Evolutionary conservation across 2,797 vertebrate genomes (phyloP).

Genomic region (Thalassophryne amazonica): DNA sequence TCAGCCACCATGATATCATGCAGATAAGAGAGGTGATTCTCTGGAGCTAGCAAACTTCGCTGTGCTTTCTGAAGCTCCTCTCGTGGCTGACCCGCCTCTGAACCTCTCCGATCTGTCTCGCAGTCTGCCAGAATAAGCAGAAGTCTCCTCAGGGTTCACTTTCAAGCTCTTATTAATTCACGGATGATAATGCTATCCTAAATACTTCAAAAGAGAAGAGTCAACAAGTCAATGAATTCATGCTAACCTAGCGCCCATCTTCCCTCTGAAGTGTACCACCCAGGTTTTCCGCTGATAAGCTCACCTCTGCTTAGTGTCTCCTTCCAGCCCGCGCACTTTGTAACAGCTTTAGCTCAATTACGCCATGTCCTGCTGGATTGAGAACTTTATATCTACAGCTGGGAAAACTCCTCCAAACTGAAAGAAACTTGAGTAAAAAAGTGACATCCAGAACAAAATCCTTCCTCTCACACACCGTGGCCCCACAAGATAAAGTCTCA

Average conservation of each 20-base stretch:
- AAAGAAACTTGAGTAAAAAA: conserved; percentile 55
- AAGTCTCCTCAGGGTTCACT: conserved; percentile 55
- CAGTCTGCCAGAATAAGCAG: conserved; percentile 68
- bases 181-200: conserved; percentile 53
- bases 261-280: conserved; percentile 39
- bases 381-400: conserved; percentile 64
- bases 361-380: conserved; percentile 46
- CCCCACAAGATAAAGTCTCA: conserved; percentile 43
- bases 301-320: conserved; percentile 49
- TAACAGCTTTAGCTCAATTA: conserved; percentile 53
- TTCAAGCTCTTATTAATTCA: conserved; percentile 58
- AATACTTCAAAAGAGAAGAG: conserved; percentile 56
- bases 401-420: conserved; percentile 54
- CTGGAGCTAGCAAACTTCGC: conserved; percentile 35
- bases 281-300: conserved; percentile 33
- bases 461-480: conserved; percentile 7
- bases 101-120: conserved; percentile 55
- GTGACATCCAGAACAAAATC: conserved; percentile 52
- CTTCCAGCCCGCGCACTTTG: conserved; percentile 62
- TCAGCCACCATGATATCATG: conserved; percentile 49
- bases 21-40: conserved; percentile 17
- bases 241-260: conserved; percentile 55
- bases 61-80: conserved; percentile 31
- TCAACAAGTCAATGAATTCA: conserved; percentile 53
- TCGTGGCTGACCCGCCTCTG: conserved; percentile 62